These are phyloP conservation scores for Apogon hyalosoma DNA, from an alignment of 2,797 vertebrate genomes.

Conservation along the genomic window DNA sequence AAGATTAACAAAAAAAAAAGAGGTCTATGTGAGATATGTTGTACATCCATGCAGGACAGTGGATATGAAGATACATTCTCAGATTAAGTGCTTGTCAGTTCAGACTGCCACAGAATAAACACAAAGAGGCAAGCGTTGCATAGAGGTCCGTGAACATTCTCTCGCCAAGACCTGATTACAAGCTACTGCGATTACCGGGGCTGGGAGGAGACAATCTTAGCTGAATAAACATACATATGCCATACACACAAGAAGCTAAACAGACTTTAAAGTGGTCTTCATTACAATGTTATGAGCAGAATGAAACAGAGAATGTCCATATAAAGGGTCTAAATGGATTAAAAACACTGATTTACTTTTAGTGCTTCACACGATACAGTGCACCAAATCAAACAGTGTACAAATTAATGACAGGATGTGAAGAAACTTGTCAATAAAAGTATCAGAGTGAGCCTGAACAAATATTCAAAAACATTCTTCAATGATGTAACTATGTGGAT, in stretches of 20 bases:
- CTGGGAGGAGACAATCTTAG: conserved; percentile 42
- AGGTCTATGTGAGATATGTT: conserved; percentile 39
- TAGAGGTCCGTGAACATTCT: conserved; percentile 76
- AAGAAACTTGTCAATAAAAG: not conserved
- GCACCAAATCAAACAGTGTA: not conserved
- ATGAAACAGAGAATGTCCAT: conserved; percentile 24
- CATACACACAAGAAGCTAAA: not conserved
- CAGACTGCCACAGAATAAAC: conserved; percentile 60
- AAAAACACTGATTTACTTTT: conserved; percentile 23
- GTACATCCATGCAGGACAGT: conserved; percentile 58
- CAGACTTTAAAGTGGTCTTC: conserved; percentile 18
- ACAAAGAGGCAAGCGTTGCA: conserved; percentile 77
- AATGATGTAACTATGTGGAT: conserved; percentile 13
- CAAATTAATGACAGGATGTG: not conserved
- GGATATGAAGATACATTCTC: conserved; percentile 69
- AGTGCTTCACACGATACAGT: not conserved
- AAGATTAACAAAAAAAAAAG: conserved; percentile 15
- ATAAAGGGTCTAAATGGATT: conserved; percentile 21
- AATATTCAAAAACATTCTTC: conserved; percentile 1
- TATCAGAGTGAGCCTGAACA: not conserved
- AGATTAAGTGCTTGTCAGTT: conserved; percentile 67
- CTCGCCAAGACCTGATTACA: conserved; percentile 62
- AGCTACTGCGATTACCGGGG: conserved; percentile 49
- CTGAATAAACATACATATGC: conserved; percentile 8
- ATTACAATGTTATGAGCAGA: conserved; percentile 7